Base-by-base conservation (phyloP, 2,113 vertebrate species). In the Conger conger region DNA sequence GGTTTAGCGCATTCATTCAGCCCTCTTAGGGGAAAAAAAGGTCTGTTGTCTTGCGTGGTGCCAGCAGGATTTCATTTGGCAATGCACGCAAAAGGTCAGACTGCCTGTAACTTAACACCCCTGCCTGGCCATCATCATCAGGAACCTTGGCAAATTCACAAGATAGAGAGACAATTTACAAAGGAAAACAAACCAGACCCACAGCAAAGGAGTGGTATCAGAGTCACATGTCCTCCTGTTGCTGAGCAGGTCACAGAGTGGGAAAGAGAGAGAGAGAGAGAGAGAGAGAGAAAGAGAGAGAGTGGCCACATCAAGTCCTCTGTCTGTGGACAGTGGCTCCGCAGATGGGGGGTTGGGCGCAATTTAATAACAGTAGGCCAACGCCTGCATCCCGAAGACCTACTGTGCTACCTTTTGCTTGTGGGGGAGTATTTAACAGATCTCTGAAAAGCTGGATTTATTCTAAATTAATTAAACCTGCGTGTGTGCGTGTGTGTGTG, bases 371-470 rank as follows among this genome's bases (percentile, higher is more conserved):
- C 93, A 63, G 18, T 63, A 27, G 23, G 89, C 15, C 85, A 91
- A 86, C 90, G 89, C 91, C 80, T 83, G 92, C 92, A 92, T 89
- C 90, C 88, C 85, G 2, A 88, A 82, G 27, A 86, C 90, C 88
- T 83, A 89, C 86, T 86, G 87, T 91, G 83, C 90, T 87, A 86
- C 76, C 84, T 89, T 88, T 93, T 93, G 92, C 91, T 93, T 92
- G 91, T 85, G 85, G 83, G 88, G 88, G 91, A 86, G 89, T 89
- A 89, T 91, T 94, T 89, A 92, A 89, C 87, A 89, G 85, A 7
- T 85, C 88, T 83, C 90, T 86, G 89, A 82, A 89, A 86, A 89
- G 83, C 89, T 91, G 90, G 92, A 92, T 92, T 89, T 91, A 54
- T 5, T 87, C 89, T 76, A 84, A 89, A 89, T 90, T 85, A 45